Conservation (phyloP, 2,888 invertebrate species). For the Drosophila aldrichi region DNA sequence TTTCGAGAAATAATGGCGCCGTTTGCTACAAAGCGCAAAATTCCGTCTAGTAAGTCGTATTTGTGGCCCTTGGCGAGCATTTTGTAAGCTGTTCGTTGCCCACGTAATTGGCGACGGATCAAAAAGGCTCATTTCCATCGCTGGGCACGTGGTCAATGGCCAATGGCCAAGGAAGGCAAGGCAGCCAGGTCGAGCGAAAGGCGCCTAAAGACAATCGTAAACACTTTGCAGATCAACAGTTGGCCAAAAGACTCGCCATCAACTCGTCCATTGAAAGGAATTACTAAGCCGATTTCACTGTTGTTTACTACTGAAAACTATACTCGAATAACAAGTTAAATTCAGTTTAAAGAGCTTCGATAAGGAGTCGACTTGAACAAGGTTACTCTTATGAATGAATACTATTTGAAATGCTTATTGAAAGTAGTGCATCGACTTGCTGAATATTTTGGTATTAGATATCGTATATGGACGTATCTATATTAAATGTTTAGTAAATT, state of each 20-base stretch:
- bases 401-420: too few species aligned
- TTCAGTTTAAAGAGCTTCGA: not conserved
- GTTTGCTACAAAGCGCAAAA: constrained; percentile 29
- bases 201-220: constrained; percentile 3
- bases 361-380: too few species aligned
- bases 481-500: too few species aligned
- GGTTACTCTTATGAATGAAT: too few species aligned
- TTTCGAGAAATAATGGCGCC: constrained; percentile 25
- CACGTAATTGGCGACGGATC: constrained; percentile 56
- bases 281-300: not conserved
- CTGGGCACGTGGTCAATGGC: constrained; percentile 16
- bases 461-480: too few species aligned
- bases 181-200: not conserved
- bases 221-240: constrained; percentile 19
- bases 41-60: constrained; percentile 16
- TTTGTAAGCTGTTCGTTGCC: constrained; percentile 45
- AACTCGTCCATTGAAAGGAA: not conserved
- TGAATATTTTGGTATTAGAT: too few species aligned
- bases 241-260: not conserved
- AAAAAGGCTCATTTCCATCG: constrained; percentile 37
- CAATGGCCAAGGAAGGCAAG: not conserved
- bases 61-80: constrained; percentile 37
- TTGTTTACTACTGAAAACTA: not conserved
- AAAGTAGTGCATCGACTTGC: too few species aligned
- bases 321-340: not conserved